Evolutionary conservation across 92 coral and sea anemone genomes (phyloP), one percentile per base, ranked within the genome.

Genomic region (Ricordea florida): DNA sequence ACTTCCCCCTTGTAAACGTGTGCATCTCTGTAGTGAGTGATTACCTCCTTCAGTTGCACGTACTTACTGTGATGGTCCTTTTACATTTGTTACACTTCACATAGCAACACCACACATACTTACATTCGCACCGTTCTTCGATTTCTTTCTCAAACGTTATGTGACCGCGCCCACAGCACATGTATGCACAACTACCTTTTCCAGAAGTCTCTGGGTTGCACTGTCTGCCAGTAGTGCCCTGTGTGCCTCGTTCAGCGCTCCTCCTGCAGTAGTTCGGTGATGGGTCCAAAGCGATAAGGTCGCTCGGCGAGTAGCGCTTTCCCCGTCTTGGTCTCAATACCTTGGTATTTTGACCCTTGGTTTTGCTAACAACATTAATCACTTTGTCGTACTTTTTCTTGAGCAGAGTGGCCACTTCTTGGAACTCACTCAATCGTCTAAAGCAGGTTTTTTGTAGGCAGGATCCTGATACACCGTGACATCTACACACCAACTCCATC

Each of bases 131-230:
- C 14, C 88, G 66, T 58, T 82, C 79, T 20, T 29, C 76, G 32
- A 70, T 70, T 6, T 18, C 52, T 22, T 63, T 72, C 44, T 28
- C 40, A 21, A 48, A 25, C 21, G 74, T 81, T 20, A 29, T 56
- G 36, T 35, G 51, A n/a, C 93, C 89, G 14, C 96, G 88, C n/a
- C 90, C 91, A 30, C 98, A 93, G 60, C 98, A 93, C 78, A 93
- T 59, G 65, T 93, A 74, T n/a, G 57, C 33, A 40, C 98, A 93
- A 43, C 93, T 76, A 11, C 93, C 97, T 36, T 87, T 80, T 7
- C 88, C 85, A 3, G 80, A 34, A 15, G 60, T 82, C 67, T 63
- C 61, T 10, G 83, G 87, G 52, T 77, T 70, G 65, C 97, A 91
- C 56, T 60, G 68, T 47, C 97, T 76, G 26, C 83, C 92, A 18